Evolutionary conservation across 2,888 invertebrate species (phyloP), one percentile per base, ranked within the genome.

Genomic region (Patella caerulea): DNA sequence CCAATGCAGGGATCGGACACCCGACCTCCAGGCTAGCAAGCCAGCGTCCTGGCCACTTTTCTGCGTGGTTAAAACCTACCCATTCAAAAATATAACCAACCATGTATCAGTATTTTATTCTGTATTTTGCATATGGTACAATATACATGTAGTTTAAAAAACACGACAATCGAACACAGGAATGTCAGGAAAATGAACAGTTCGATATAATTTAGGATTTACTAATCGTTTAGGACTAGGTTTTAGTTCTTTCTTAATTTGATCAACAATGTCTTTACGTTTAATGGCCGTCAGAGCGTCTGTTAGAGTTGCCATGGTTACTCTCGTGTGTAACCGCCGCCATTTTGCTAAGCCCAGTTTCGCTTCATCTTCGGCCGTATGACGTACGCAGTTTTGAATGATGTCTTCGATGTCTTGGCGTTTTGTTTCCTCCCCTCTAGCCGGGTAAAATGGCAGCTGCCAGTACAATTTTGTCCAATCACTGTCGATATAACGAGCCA

Each of bases 391-490:
- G 19, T 83, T 83, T 71, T 84, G 84, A n/a, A 80, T 82, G 59
- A 89, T 86, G 59, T 88, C 86, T 72, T 88, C 87, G 24, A 89
- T 85, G 74, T 90, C 90, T 53, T 79, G 79, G 2, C 82, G 78
- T 2, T 88, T 78, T 17, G 86, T 88, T 56, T 86, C 85, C 34
- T 87, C 85, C 0, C 90, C 89, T 0, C 89, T 79, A 9, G 84
- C 80, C 2, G 89, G 89, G 71, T 87, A 81, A 78, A 90, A 90
- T 4, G 89, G 88, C 11, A 90, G 80, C 17, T 71, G 74, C 11
- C 86, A 81, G 81, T 90, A 90, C 54, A 90, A 82, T n/a, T 83
- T 80, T 9, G 79, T 73, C 89, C 89, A 90, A 80, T 90, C 88
- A 9, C 82, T 79, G 29, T 88, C 87, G 4, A 90, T 86, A 9